Base-by-base conservation (phyloP, 2,888 invertebrate species). In the Andrena marginata region DNA sequence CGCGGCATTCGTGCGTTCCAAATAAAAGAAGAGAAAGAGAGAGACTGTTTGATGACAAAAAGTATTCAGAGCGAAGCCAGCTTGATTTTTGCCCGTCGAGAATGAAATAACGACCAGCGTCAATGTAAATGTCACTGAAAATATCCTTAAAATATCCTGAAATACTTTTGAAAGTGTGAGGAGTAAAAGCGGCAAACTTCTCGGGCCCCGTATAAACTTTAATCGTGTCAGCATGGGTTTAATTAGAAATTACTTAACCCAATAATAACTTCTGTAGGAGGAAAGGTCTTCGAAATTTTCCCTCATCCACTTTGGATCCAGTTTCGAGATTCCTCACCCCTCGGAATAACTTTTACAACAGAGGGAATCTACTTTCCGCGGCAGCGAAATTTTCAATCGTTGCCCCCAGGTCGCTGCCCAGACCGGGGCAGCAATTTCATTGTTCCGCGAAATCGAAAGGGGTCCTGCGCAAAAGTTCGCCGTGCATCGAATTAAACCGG, bases 61-160 rank as follows among this genome's bases (percentile, higher is more conserved):
- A 42, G 42, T 42, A 42, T 42, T 42, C 16, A 42, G 42, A 42
- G 42, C 13, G 4, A 13, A 16, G 54, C 29, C 59, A 20, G 35
- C 59, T 51, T 16, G 29, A 26, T 73, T 65, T 65, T 64, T 29
- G 20, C 4, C 42, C 10, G 20, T 2, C 13, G 56, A 48, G 64
- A 16, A 73, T 82, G 68, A 72, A 82, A 69, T 54, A 77, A 72
- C 82, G 65, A 81, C 82, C 82, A 64, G 68, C 62, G 35, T 20
- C 68, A 20, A n/a, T 42, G 13, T 48, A 59, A 70, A 70, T n/a
- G 60, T 71, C 71, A 10, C 33, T 23, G 23, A 16, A 31, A 49
- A 51, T 77, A 70, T 35, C 63, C 63, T 69, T 70, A 20, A 31
- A 65, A 54, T 71, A 29, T 68, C 68, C 26, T 1, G 33, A 33